Percentiles rank a stretch among this genome's conserved stretches.
These are phyloP conservation scores for Crotalus viridis DNA, from an alignment of 2,113 vertebrate genomes.

Conservation along the genomic window DNA sequence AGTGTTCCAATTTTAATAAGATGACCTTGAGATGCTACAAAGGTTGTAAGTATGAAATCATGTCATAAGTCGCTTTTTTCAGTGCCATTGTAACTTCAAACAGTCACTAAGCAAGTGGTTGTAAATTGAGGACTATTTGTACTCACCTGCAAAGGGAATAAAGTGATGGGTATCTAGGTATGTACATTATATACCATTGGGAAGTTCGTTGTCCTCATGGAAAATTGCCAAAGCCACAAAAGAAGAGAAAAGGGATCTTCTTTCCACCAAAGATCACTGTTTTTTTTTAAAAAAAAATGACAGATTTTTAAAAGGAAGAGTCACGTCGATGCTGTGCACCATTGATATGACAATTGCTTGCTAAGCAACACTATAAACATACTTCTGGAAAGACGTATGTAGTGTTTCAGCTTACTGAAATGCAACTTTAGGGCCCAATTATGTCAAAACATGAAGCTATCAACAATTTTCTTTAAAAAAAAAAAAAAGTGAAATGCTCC, in stretches of 20 bases:
- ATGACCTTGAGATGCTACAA: background rate
- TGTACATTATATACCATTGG: background rate
- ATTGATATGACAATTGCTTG: background rate
- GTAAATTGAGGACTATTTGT: background rate
- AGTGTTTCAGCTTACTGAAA: background rate
- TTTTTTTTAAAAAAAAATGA: background rate
- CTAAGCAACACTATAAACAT: background rate
- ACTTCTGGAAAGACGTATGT: background rate
- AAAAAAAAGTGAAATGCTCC: background rate
- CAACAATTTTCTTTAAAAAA: background rate
- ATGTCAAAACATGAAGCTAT: background rate
- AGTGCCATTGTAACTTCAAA: background rate
- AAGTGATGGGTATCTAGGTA: background rate
- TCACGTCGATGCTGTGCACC: background rate
- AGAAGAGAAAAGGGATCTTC: background rate
- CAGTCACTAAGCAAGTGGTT: background rate
- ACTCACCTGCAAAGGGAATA: background rate
- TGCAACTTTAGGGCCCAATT: background rate
- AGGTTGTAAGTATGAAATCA: background rate
- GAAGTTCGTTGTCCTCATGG: background rate
- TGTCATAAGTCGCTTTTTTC: background rate
- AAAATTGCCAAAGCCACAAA: background rate
- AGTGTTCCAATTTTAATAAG: background rate
- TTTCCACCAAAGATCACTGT: background rate
- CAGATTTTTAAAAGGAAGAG: background rate